Conservation (phyloP, 2,797 vertebrate genomes). For the Sebastes trivittatus region DNA sequence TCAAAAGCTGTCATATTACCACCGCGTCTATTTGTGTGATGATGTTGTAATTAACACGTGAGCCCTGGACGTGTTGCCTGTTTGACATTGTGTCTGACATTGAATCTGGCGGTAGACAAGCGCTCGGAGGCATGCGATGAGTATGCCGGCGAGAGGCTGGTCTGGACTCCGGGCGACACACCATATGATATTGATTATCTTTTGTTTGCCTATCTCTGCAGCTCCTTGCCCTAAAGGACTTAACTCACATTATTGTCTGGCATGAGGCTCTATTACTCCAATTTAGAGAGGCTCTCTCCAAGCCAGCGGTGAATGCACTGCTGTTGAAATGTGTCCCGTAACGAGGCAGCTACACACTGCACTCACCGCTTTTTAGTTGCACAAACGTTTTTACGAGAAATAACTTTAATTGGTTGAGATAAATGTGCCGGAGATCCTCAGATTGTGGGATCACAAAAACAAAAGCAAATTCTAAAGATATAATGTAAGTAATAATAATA, state of each 20-base stretch:
- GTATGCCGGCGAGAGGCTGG: constrained; percentile 60
- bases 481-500: background rate
- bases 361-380: background rate
- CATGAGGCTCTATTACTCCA: constrained; percentile 73
- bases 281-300: constrained; percentile 54
- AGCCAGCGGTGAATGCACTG: constrained; percentile 21
- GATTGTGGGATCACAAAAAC: background rate
- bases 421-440: background rate
- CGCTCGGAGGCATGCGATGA: constrained; percentile 78
- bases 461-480: background rate
- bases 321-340: constrained; percentile 44
- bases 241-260: constrained; percentile 75
- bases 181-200: constrained; percentile 85
- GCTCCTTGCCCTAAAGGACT: constrained; percentile 80
- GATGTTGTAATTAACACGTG: constrained; percentile 71
- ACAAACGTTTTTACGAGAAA: background rate
- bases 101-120: constrained; percentile 68
- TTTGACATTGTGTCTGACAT: constrained; percentile 83
- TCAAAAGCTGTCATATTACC: constrained; percentile 42
- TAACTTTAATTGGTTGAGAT: background rate
- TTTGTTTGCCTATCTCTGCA: constrained; percentile 80
- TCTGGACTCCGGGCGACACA: constrained; percentile 80
- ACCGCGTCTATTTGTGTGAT: constrained; percentile 38
- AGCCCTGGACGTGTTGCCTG: constrained; percentile 57
- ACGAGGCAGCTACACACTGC: constrained; percentile 15